Evolutionary conservation across 2,797 vertebrate genomes (phyloP), one percentile per base, ranked within the genome.

Genomic region (Cyclura pinguis): DNA sequence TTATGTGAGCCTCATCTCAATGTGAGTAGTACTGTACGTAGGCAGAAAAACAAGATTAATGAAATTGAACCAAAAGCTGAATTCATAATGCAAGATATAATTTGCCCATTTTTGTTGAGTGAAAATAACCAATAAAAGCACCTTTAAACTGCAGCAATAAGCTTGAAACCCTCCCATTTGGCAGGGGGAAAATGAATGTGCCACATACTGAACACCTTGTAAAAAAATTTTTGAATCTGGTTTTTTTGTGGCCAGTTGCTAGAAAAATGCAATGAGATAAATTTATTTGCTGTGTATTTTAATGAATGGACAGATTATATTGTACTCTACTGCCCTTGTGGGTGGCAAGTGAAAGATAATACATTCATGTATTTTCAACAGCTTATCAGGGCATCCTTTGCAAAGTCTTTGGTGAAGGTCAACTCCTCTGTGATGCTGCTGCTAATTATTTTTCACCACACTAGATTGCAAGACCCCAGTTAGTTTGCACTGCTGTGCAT

Each of bases 401-500:
- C n/a, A 86, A 50, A 47, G 38, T 59, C 24, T 35, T 83, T 29
- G 35, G 10, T 57, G 83, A 55, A 78, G 59, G 83, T 55, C 59
- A 64, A 9, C 20, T 10, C 42, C 52, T 64, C 42, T 91, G 42
- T 18, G 80, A 4, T 80, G 64, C n/a, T 64, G 62, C 32, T 80
- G 22, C 87, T 67, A 59, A 59, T 88, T 84, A 69, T 72, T 73
- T 89, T 89, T 76, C 35, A 89, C 69, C 69, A 10, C 8, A 18
- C 18, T 27, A 16, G 52, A 80, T 52, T 86, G 64, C 24, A 50
- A 76, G 52, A 64, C 38, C 35, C 57, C n/a, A 69, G 29, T 57
- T 80, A 9, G 13, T 80, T 42, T 82, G 64, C 29, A 47, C 27
- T 47, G 52, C 10, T 73, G 18, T 38, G 29, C 52, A 55, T 84